These are phyloP conservation scores for Takifugu flavidus DNA, from an alignment of 2,113 vertebrate genomes.

Conservation along the genomic window DNA sequence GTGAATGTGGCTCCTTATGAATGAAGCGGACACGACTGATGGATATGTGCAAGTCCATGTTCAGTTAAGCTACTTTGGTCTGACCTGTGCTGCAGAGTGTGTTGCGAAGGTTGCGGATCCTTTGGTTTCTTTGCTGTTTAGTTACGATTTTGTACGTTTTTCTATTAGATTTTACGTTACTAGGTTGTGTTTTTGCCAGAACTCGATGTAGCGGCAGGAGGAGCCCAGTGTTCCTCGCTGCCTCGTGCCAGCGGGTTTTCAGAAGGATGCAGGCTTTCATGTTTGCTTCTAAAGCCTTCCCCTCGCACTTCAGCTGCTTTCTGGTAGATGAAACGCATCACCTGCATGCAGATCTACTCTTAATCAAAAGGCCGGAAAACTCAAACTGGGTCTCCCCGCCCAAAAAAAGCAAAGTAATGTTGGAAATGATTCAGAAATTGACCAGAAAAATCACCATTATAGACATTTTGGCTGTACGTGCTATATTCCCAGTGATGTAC, in stretches of 20 bases:
- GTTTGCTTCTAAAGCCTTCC: conserved; percentile 23
- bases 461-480: background rate
- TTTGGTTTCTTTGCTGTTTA: conserved; percentile 6
- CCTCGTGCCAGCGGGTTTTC: conserved; percentile 32
- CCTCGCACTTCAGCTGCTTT: background rate
- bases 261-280: conserved; percentile 18
- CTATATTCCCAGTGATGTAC: no score
- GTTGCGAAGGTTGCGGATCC: background rate
- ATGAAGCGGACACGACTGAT: background rate
- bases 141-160: conserved; percentile 27
- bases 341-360: conserved; percentile 13
- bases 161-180: background rate
- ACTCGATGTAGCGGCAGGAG: conserved; percentile 45
- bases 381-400: background rate
- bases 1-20: conserved; percentile 9
- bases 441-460: background rate
- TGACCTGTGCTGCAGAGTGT: conserved; percentile 15
- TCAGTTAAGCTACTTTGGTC: conserved; percentile 10
- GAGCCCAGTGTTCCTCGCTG: background rate
- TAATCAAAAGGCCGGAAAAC: background rate
- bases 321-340: background rate
- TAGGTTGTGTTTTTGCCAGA: background rate
- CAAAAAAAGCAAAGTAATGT: conserved; percentile 10
- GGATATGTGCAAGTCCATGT: conserved; percentile 1
- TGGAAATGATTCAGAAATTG: background rate